Evolutionary conservation across 2,113 vertebrate genomes (phyloP), one percentile per base, ranked within the genome.

Genomic region (Apodemus sylvaticus): DNA sequence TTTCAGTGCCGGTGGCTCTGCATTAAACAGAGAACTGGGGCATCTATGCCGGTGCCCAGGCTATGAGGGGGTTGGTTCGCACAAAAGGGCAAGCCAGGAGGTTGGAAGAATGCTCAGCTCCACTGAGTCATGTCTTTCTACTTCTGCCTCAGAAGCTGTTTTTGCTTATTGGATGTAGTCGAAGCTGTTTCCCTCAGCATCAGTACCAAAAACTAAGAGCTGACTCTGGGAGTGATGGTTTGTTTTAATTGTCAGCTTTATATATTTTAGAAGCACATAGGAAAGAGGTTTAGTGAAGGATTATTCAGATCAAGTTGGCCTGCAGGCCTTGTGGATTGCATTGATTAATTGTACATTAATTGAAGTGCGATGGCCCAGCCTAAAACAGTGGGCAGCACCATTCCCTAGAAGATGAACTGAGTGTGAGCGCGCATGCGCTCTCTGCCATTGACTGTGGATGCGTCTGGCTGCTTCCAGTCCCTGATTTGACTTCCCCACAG

Each of bases 41-140:
- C 66, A 7, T 78, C 81, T 70, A 24, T 94, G 88, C 70, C 90
- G 60, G 79, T 83, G 13, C 9, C 11, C 2, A 66, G 55, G 34
- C 13, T 31, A 22, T 82, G 68, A 45, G 16, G 34, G n/a, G 88
- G 66, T 71, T 89, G 29, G 42, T 94, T 53, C 22, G 45, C 71
- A 77, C 58, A 45, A 66, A 81, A 88, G 70, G 58, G 3, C 83
- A 88, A 82, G 70, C 85, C 1, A 4, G 86, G 68, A 76, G n/a
- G 16, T 91, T 91, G 94, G 94, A 68, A 14, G 45, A n/a, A 64
- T 71, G 87, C 97, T 97, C 93, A 92, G 92, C 87, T 34, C 85
- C 70, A 90, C 10, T 0, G 8, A 76, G 55, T 70, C 88, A 68
- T 45, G 86, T 64, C 90, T 81, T 92, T 86, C 78, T 79, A 73